Base-by-base conservation (phyloP, 2,888 invertebrate genomes). In the Hipparchia sbordonii region DNA sequence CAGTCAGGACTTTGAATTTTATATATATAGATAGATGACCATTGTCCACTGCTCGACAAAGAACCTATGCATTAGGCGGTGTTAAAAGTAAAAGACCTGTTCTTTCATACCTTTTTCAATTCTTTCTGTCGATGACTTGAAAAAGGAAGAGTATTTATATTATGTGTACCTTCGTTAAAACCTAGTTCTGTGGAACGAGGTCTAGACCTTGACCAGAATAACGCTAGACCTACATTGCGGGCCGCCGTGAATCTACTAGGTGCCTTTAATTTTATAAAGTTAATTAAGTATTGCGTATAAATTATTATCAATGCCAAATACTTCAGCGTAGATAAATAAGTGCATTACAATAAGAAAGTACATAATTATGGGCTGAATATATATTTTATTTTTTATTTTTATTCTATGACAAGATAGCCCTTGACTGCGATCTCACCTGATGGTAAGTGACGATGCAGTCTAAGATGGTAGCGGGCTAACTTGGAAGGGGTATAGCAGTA, bases 151-250 rank as follows among this genome's bases (percentile, higher is more conserved):
- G 68, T 71, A 68, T 66, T 70, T 65, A 66, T 67, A 67, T 72
- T 67, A 74, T 57, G 70, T 73, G 59, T 69, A 69, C 39, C 39
- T 39, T 39, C 67, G 71, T 70, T 72, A 73, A 71, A 73, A 72
- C 72, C 73, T 74, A 77, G 69, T 76, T 73, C 63, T 63, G 61
- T 46, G 46, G 52, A 71, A 63, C 77, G 73, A 77, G 77, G 77
- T 75, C 72, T 74, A 56, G 74, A 76, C 78, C 78, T 77, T 78
- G 78, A 77, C 78, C 77, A 72, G 73, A 76, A 77, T 78, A 76
- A 74, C 77, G 70, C 63, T 72, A 74, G 74, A 75, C 72, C 74
- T 74, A 77, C 77, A 77, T 77, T 51, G 57, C 63, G 72, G 68
- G 74, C 71, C 71, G 54, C 71, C 54, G 70, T 73, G 68, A 71